Evolutionary conservation across 2,113 vertebrate species (phyloP).

Genomic region (Campylomormyrus numenius): DNA sequence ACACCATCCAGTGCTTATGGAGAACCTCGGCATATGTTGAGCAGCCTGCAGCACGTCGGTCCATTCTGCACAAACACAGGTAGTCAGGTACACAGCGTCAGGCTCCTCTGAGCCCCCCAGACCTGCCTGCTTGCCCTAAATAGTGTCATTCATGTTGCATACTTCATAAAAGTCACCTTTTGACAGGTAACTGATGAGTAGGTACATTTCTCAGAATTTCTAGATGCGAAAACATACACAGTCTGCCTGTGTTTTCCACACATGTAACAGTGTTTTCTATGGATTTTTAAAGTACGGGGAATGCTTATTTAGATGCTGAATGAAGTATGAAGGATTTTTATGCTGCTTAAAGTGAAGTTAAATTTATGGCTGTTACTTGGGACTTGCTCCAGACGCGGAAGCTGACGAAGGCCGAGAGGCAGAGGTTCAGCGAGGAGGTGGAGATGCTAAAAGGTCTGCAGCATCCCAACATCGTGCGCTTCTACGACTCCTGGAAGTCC

Average conservation of each 20-base stretch:
- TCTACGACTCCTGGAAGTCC: conserved; percentile 96
- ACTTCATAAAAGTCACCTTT: conserved; percentile 56
- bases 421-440: conserved; percentile 94
- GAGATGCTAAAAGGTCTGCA: conserved; percentile 97
- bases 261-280: background rate
- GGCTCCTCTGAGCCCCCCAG: background rate
- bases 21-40: background rate
- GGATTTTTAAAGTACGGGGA: background rate
- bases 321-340: background rate
- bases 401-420: conserved; percentile 81
- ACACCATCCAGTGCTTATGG: background rate
- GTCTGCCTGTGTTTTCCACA: background rate
- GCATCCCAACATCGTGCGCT: conserved; percentile 96
- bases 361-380: background rate
- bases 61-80: background rate
- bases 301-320: background rate
- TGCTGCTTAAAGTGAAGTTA: background rate
- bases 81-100: background rate
- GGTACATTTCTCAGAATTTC: background rate
- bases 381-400: conserved; percentile 74
- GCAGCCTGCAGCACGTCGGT: background rate
- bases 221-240: background rate
- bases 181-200: background rate
- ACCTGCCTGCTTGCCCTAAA: conserved; percentile 47
- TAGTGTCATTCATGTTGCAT: conserved; percentile 54